Percentiles rank a stretch among this genome's conserved stretches.
These are phyloP conservation scores for Diploptera punctata DNA, from an alignment of 2,888 invertebrate genomes.

Conservation along the genomic window DNA sequence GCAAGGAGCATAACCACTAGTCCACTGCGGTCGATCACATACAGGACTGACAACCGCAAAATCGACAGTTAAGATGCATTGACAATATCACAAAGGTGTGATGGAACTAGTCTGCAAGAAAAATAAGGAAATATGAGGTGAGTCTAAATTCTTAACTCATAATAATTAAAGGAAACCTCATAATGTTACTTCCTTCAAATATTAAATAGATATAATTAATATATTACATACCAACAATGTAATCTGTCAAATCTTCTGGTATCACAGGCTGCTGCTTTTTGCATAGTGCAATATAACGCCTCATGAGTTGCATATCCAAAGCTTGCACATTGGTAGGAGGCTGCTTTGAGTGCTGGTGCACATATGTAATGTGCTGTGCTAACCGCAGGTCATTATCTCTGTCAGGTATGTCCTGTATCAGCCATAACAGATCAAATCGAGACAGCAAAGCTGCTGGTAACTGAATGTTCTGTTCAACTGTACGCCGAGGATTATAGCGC, in stretches of 20 bases:
- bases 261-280: slow-evolving; percentile 88
- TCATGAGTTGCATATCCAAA: slow-evolving; percentile 91
- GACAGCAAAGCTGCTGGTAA: slow-evolving; percentile 96
- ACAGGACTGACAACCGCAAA: no score
- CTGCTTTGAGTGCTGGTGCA: slow-evolving; percentile 90
- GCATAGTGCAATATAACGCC: slow-evolving; percentile 91
- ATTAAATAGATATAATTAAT: no score
- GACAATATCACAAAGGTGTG: no score
- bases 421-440: slow-evolving; percentile 95
- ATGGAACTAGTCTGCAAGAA: no score
- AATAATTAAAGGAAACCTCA: no score
- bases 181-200: no score
- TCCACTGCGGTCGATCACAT: no score
- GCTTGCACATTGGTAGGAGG: slow-evolving; percentile 79
- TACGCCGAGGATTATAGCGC: slow-evolving; percentile 93
- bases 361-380: slow-evolving; percentile 97
- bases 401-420: slow-evolving; percentile 82
- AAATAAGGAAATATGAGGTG: no score
- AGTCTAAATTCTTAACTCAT: no score
- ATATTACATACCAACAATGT: slow-evolving; percentile 71
- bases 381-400: slow-evolving; percentile 72
- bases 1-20: no score
- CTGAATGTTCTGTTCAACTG: slow-evolving; percentile 97
- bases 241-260: slow-evolving; percentile 86
- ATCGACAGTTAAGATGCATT: no score